Evolutionary conservation across 2,888 invertebrate genomes (phyloP).

Genomic region (Polyommatus iphigenia): DNA sequence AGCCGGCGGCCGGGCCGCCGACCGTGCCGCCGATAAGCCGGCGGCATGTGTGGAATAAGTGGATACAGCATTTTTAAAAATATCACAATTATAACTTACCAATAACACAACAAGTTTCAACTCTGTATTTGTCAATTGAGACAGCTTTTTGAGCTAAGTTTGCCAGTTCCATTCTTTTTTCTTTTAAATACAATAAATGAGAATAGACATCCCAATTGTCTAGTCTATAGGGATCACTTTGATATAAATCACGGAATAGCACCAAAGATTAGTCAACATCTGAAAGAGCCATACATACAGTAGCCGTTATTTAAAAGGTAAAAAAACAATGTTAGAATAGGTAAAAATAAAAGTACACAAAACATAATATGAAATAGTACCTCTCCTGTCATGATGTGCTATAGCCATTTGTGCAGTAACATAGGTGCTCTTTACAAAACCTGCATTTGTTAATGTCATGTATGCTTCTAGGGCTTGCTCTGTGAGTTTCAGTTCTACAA

Average conservation of each 20-base stretch:
- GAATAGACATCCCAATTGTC: conserved; percentile 99
- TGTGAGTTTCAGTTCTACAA: conserved; percentile 92
- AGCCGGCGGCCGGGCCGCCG: no score
- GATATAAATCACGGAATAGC: conserved; percentile 90
- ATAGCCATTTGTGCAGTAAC: conserved; percentile 95
- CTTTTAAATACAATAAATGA: conserved; percentile 96
- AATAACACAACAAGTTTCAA: conserved; percentile 98
- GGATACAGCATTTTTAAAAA: no score
- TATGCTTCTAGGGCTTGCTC: conserved; percentile 94
- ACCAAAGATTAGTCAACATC: conserved; percentile 94
- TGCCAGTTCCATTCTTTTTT: conserved; percentile 94
- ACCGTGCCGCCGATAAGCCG: no score
- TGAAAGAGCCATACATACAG: conserved; percentile 57
- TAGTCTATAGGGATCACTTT: conserved; percentile 94
- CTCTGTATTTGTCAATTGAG: conserved; percentile 96
- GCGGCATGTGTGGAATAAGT: no score
- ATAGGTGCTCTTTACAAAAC: conserved; percentile 93
- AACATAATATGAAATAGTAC: conserved; percentile 60
- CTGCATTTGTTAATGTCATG: conserved; percentile 86
- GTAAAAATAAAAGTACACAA: background rate
- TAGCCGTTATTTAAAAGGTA: background rate
- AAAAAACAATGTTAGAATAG: background rate
- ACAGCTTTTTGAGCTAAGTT: conserved; percentile 96
- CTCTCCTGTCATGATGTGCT: conserved; percentile 94
- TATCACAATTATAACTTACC: conserved; percentile 76